Evolutionary conservation across 2,888 invertebrate genomes (phyloP).

Genomic region (Leptopilina drosophilae): DNA sequence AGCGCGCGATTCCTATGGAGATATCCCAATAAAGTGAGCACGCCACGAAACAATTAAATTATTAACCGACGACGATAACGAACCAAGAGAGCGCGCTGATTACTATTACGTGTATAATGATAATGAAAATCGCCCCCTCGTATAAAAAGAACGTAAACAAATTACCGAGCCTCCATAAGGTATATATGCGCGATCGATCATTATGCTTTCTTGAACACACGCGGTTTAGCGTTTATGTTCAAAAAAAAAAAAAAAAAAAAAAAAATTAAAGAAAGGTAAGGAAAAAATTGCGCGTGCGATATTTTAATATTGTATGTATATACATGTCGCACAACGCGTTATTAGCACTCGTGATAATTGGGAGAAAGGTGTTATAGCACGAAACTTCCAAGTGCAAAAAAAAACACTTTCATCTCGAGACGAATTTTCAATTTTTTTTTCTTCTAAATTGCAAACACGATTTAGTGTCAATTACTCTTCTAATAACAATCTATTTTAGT

Average conservation of each 20-base stretch:
- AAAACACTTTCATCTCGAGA: not conserved
- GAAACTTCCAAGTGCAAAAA: conserved; percentile 17
- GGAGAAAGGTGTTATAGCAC: conserved; percentile 3
- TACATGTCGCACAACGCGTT: conserved; percentile 5
- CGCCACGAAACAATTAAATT: conserved; percentile 76
- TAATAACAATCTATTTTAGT: not conserved
- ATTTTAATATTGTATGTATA: not conserved
- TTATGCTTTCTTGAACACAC: conserved; percentile 20
- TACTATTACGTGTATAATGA: conserved; percentile 63
- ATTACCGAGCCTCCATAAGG: conserved; percentile 21
- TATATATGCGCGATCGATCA: conserved; percentile 18
- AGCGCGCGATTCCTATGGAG: conserved; percentile 69
- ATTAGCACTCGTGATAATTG: conserved; percentile 29
- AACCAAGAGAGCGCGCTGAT: conserved; percentile 68
- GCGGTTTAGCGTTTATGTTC: not conserved
- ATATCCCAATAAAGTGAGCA: conserved; percentile 74
- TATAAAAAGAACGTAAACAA: conserved; percentile 35
- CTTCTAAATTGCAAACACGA: not conserved
- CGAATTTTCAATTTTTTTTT: conserved; percentile 7
- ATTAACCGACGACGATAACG: conserved; percentile 75
- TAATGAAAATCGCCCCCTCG: conserved; percentile 62
- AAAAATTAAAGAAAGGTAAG: not conserved
- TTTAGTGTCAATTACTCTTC: not conserved
- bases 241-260: not conserved
- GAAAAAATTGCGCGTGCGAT: conserved; percentile 17